Percentiles rank a stretch among this genome's conserved stretches.
These are phyloP conservation scores for Rhea americana DNA, from an alignment of 2,113 vertebrate genomes.

Conservation along the genomic window DNA sequence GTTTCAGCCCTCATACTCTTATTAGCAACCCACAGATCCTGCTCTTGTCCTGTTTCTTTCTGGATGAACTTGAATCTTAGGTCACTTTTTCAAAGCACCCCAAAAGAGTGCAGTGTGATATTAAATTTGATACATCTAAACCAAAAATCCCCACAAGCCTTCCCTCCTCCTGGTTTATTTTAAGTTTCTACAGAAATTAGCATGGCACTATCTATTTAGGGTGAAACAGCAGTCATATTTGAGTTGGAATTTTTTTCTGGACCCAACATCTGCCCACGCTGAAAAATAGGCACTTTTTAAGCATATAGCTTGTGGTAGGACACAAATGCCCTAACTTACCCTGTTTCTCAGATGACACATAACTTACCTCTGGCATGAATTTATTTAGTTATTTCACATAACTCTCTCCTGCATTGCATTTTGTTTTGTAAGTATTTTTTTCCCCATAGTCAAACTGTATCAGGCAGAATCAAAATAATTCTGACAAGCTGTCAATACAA, in stretches of 20 bases:
- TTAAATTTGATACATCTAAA: neutral
- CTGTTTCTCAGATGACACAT: neutral
- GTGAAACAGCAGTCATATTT: neutral
- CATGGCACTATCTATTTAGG: neutral
- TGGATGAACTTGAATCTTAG: neutral
- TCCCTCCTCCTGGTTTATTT: neutral
- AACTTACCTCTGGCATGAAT: neutral
- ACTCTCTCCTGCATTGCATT: neutral
- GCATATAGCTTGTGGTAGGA: neutral
- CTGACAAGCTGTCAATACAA: neutral
- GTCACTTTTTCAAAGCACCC: neutral
- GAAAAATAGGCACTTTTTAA: neutral
- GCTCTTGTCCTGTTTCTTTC: neutral
- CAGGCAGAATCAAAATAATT: neutral
- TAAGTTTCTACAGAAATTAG: neutral
- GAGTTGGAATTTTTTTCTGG: neutral
- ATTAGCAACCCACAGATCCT: neutral
- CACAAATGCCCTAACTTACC: neutral
- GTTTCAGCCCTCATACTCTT: neutral
- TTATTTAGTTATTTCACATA: neutral
- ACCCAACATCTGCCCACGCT: neutral
- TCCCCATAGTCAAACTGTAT: neutral
- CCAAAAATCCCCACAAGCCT: neutral
- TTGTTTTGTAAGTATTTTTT: neutral
- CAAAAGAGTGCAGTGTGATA: neutral